Evolutionary conservation across 2,797 vertebrate species (phyloP).

Genomic region (Malurus leucopterus): DNA sequence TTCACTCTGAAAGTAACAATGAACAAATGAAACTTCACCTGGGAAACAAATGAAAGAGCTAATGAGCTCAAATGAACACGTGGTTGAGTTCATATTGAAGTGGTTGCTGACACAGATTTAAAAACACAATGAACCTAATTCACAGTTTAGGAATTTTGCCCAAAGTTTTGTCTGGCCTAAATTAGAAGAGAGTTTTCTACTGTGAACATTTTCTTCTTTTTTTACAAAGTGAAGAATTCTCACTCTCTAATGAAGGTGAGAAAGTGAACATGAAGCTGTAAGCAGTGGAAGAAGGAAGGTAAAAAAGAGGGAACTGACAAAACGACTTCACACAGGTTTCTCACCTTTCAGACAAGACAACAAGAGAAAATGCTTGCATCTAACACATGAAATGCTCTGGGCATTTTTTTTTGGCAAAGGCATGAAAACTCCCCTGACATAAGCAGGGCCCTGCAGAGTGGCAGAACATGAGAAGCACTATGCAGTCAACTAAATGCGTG

Average conservation of each 20-base stretch:
- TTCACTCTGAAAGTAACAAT: not conserved
- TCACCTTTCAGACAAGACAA: not conserved
- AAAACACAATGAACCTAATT: not conserved
- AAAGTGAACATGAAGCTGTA: not conserved
- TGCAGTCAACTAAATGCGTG: not conserved
- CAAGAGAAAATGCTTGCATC: not conserved
- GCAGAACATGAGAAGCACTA: not conserved
- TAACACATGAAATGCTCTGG: not conserved
- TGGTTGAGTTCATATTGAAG: not conserved
- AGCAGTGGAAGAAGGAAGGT: not conserved
- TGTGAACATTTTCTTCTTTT: not conserved
- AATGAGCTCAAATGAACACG: not conserved
- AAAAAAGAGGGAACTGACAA: not conserved
- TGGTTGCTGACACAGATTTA: not conserved
- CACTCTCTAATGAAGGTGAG: not conserved
- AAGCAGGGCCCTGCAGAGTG: not conserved
- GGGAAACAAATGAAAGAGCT: not conserved
- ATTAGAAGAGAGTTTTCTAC: not conserved
- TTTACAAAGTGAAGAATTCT: not conserved
- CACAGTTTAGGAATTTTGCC: not conserved
- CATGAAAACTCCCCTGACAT: not conserved
- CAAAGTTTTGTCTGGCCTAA: not conserved
- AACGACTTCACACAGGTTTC: not conserved
- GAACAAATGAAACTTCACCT: slow-evolving; percentile 1
- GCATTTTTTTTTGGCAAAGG: not conserved